Conservation (phyloP, 2,888 invertebrate species). For the Tricholauxania praeusta region DNA sequence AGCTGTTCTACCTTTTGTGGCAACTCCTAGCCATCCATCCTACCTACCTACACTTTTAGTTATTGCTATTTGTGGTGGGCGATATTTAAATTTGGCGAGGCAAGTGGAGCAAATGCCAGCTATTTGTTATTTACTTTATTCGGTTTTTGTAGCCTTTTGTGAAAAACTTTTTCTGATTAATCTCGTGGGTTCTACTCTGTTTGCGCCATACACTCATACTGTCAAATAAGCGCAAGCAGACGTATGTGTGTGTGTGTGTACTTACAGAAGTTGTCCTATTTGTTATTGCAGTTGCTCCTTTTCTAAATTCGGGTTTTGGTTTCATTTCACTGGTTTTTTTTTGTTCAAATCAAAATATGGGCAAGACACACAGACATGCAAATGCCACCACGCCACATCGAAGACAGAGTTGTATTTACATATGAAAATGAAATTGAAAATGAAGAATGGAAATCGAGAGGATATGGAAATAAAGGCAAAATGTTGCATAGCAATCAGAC, state of each 20-base stretch:
- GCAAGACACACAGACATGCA: no score
- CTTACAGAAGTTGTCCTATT: no score
- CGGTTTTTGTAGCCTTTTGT: constrained; percentile 19
- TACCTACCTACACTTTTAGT: no score
- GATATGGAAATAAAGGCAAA: constrained; percentile 11
- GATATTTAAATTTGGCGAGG: no score
- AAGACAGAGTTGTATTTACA: constrained; percentile 22
- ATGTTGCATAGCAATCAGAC: constrained; percentile 14
- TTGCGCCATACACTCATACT: no score
- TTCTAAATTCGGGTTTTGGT: not conserved
- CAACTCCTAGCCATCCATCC: no score
- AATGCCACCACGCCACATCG: not conserved
- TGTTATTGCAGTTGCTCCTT: no score
- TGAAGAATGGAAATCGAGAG: not conserved
- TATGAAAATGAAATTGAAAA: constrained; percentile 32
- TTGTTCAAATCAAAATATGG: not conserved
- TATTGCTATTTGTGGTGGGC: no score
- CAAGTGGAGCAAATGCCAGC: not conserved
- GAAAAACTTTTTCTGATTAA: constrained; percentile 24
- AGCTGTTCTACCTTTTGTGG: no score
- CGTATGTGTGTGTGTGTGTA: no score
- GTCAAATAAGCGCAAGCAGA: not conserved
- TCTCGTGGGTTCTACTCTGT: constrained; percentile 10
- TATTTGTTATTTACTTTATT: constrained; percentile 20
- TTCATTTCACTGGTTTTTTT: not conserved